These are phyloP conservation scores for Achlya flavicornis DNA, from an alignment of 2,888 invertebrate species.

Conservation along the genomic window DNA sequence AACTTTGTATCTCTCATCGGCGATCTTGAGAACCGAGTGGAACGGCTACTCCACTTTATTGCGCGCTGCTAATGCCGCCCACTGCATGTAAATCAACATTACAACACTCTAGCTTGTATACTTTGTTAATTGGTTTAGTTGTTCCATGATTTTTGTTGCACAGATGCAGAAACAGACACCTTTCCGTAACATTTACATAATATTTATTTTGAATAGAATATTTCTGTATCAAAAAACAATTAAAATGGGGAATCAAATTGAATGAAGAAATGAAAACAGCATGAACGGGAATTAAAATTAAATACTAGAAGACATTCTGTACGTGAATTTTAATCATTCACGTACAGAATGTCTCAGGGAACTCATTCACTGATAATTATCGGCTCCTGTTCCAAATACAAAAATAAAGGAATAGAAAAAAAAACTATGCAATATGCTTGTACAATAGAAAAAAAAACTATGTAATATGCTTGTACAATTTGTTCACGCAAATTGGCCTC, in stretches of 20 bases:
- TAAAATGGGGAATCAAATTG: too few species aligned
- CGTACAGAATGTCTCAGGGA: too few species aligned
- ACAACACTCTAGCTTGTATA: slow-evolving; percentile 19
- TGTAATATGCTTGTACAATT: neutral
- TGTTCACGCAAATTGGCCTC: neutral
- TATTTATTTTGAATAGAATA: too few species aligned
- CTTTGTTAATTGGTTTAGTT: neutral
- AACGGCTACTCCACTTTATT: slow-evolving; percentile 25
- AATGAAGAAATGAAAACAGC: too few species aligned
- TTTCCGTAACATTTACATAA: too few species aligned
- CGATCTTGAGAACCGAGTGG: slow-evolving; percentile 29
- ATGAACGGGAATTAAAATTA: too few species aligned
- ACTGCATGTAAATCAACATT: slow-evolving; percentile 37
- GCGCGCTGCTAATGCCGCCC: slow-evolving; percentile 26
- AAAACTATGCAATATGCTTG: neutral
- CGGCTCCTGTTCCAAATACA: too few species aligned
- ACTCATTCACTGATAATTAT: too few species aligned
- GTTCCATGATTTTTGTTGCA: too few species aligned
- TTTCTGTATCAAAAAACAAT: too few species aligned
- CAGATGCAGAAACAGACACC: neutral
- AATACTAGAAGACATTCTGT: too few species aligned
- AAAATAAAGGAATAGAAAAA: too few species aligned
- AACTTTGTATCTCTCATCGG: slow-evolving; percentile 32
- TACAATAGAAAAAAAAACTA: neutral
- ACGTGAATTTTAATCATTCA: neutral